Evolutionary conservation across 2,113 vertebrate species (phyloP).

Genomic region (Proteles cristata): DNA sequence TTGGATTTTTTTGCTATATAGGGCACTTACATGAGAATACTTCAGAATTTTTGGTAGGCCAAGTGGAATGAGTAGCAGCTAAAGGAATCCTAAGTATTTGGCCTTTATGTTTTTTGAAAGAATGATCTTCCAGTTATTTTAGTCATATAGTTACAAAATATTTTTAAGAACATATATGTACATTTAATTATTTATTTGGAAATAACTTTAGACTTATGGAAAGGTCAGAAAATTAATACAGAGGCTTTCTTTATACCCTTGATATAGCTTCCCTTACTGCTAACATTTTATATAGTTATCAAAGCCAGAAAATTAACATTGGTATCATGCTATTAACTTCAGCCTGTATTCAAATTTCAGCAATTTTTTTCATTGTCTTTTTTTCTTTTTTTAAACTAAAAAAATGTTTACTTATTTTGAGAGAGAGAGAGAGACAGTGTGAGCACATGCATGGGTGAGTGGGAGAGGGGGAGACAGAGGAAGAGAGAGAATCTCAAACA

Average conservation of each 20-base stretch:
- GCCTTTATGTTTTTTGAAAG: not conserved
- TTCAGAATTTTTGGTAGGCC: not conserved
- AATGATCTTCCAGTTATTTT: not conserved
- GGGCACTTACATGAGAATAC: not conserved
- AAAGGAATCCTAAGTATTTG: constrained; percentile 14
- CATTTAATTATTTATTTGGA: not conserved
- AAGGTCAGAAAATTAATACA: not conserved
- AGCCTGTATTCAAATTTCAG: not conserved
- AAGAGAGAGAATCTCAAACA: too few relatives aligned
- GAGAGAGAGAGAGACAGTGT: too few relatives aligned
- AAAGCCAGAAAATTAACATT: not conserved
- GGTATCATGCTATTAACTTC: not conserved
- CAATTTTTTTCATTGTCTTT: not conserved
- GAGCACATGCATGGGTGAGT: too few relatives aligned
- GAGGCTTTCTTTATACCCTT: not conserved
- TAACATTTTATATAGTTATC: not conserved
- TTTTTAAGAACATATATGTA: not conserved
- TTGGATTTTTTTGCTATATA: not conserved
- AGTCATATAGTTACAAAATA: not conserved
- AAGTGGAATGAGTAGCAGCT: not conserved
- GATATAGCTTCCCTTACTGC: not conserved
- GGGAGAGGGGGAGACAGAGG: too few relatives aligned
- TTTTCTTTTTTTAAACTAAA: not conserved
- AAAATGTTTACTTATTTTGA: too few relatives aligned
- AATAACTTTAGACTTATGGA: not conserved